These are phyloP conservation scores for Parazoanthus swiftii DNA, from an alignment of 92 coral and sea anemone genomes.

Conservation along the genomic window DNA sequence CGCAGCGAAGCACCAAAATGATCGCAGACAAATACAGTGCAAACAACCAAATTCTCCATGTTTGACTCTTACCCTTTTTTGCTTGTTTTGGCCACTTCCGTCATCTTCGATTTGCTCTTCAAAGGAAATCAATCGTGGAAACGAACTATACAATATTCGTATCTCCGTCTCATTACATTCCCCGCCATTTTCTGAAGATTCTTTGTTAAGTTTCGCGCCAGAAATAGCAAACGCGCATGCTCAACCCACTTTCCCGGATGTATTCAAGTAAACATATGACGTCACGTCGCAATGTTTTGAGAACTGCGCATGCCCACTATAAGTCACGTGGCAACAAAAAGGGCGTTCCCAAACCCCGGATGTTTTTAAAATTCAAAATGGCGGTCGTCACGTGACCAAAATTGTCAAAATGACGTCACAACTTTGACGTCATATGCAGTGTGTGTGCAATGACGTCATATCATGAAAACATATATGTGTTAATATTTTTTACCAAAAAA, in stretches of 20 bases:
- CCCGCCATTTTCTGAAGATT: slow-evolving; percentile 18
- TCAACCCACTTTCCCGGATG: slow-evolving; percentile 38
- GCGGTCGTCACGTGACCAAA: slow-evolving; percentile 28
- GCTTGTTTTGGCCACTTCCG: slow-evolving; percentile 11
- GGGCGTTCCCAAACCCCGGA: slow-evolving; percentile 30
- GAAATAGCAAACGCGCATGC: slow-evolving; percentile 26
- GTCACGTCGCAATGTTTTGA: background rate
- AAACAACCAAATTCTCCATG: background rate
- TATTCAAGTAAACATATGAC: slow-evolving; percentile 8
- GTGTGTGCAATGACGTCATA: background rate
- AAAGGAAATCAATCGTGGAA: background rate
- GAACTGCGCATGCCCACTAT: slow-evolving; percentile 14
- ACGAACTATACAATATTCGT: background rate
- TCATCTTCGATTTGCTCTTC: slow-evolving; percentile 7
- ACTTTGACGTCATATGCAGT: slow-evolving; percentile 3
- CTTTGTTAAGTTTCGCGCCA: slow-evolving; percentile 26
- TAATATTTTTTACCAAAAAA: too few relatives aligned
- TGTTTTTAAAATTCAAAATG: slow-evolving; percentile 27
- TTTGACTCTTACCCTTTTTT: slow-evolving; percentile 16
- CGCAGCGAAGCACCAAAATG: background rate
- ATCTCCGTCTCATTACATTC: background rate
- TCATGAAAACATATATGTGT: too few relatives aligned
- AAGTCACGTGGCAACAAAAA: slow-evolving; percentile 24
- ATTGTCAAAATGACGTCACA: slow-evolving; percentile 1
- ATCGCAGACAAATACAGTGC: background rate